Conservation (phyloP, 2,113 vertebrate genomes). For the Scomber japonicus region DNA sequence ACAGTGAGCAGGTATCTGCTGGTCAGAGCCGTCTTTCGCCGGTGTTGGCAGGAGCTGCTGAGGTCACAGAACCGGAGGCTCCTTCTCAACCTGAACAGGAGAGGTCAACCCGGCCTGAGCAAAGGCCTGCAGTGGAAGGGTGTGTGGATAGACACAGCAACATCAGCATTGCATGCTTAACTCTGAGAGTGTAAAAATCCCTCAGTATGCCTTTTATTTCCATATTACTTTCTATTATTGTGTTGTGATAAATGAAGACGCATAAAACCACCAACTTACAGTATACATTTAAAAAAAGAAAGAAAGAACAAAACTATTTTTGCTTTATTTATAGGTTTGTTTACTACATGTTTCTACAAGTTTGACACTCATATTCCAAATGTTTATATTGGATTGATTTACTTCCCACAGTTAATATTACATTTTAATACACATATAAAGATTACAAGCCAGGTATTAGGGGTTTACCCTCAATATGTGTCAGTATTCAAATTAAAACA, state of each 20-base stretch:
- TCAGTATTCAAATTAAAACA: too few species aligned
- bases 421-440: too few species aligned
- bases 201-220: not conserved
- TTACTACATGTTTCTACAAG: too few species aligned
- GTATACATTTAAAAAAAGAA: not conserved
- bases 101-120: constrained; percentile 84
- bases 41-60: constrained; percentile 36
- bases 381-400: too few species aligned
- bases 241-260: not conserved
- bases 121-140: constrained; percentile 91
- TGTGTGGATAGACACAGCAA: constrained; percentile 76
- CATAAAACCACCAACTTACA: not conserved
- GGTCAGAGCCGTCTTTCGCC: constrained; percentile 45
- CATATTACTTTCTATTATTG: not conserved
- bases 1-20: constrained; percentile 50
- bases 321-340: too few species aligned
- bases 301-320: too few species aligned
- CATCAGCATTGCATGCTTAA: constrained; percentile 18
- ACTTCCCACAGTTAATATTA: too few species aligned
- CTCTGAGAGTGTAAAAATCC: not conserved
- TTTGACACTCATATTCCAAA: too few species aligned
- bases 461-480: too few species aligned
- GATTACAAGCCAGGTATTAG: too few species aligned
- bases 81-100: constrained; percentile 81
- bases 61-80: constrained; percentile 83